phyloP scores from a whole-genome alignment of 64 coral and sea anemone species.

The Acropora yongei region DNA sequence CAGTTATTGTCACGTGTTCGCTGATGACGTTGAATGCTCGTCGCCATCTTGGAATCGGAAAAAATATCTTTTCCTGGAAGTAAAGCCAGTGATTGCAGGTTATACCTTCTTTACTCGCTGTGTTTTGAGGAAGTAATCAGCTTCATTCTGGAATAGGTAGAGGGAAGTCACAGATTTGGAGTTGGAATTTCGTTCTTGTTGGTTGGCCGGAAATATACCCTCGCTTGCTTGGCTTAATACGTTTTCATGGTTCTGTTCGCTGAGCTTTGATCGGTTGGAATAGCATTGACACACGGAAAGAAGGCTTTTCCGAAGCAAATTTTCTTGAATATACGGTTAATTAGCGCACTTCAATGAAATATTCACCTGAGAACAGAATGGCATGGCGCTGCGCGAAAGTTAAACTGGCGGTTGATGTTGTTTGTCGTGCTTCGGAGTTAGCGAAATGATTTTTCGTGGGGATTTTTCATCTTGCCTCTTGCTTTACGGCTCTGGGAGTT shows the following conservation, averaged over 20 bases:
- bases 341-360: neutral
- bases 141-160: neutral
- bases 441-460: conserved; percentile 32
- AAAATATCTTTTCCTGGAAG: neutral
- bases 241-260: conserved; percentile 16
- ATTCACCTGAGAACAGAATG: neutral
- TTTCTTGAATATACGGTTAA: neutral
- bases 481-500: neutral
- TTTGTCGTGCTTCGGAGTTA: neutral
- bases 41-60: conserved; percentile 29
- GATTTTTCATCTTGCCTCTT: neutral
- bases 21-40: neutral
- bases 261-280: conserved; percentile 17
- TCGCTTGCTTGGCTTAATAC: neutral
- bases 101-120: neutral
- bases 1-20: conserved; percentile 13
- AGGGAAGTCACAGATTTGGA: neutral
- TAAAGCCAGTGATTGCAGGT: neutral
- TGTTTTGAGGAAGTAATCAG: neutral
- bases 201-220: neutral
- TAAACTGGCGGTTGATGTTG: conserved; percentile 8
- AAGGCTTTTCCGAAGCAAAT: neutral
- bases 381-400: conserved; percentile 19
- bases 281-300: neutral
- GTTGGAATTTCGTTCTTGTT: neutral